Percentiles rank a stretch among this genome's conserved stretches.
Evolutionary conservation across 2,888 invertebrate genomes (phyloP).

Genomic region (Melanostoma mellinum): DNA sequence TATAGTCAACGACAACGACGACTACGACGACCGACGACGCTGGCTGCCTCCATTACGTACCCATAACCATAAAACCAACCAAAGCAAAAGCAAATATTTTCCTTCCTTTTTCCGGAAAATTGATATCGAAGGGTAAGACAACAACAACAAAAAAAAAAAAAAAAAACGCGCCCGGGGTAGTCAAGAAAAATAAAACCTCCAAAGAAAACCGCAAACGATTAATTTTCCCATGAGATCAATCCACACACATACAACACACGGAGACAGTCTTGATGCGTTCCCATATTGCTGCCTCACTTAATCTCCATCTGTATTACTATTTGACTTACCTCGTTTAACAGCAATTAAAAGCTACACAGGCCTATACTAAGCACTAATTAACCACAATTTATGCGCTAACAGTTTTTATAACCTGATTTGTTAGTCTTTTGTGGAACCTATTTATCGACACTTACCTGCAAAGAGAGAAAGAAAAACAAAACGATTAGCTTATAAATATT

Average conservation of each 20-base stretch:
- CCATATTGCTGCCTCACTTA: constrained; percentile 14
- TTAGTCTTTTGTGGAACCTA: constrained; percentile 33
- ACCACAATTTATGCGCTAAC: constrained; percentile 44
- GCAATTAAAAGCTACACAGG: constrained; percentile 49
- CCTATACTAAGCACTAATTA: constrained; percentile 39
- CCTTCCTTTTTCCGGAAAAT: constrained; percentile 60
- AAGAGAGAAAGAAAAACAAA: constrained; percentile 24
- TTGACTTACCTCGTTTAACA: constrained; percentile 55
- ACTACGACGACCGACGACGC: constrained; percentile 13
- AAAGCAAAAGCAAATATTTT: constrained; percentile 38
- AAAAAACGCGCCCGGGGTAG: constrained; percentile 8
- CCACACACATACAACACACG: not conserved
- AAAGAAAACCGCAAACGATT: constrained; percentile 47
- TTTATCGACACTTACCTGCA: constrained; percentile 66
- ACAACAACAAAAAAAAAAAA: constrained; percentile 7
- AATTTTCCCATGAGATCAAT: constrained; percentile 69
- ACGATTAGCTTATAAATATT: constrained; percentile 42
- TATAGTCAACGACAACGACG: not conserved
- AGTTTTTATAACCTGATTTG: constrained; percentile 26
- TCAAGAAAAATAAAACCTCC: not conserved
- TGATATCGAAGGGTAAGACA: constrained; percentile 50
- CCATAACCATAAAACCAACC: constrained; percentile 45
- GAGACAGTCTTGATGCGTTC: constrained; percentile 12
- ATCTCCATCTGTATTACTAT: constrained; percentile 43
- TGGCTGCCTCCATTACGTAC: constrained; percentile 26